These are phyloP conservation scores for Eretmochelys imbricata DNA, from an alignment of 2,113 vertebrate genomes.

Conservation along the genomic window DNA sequence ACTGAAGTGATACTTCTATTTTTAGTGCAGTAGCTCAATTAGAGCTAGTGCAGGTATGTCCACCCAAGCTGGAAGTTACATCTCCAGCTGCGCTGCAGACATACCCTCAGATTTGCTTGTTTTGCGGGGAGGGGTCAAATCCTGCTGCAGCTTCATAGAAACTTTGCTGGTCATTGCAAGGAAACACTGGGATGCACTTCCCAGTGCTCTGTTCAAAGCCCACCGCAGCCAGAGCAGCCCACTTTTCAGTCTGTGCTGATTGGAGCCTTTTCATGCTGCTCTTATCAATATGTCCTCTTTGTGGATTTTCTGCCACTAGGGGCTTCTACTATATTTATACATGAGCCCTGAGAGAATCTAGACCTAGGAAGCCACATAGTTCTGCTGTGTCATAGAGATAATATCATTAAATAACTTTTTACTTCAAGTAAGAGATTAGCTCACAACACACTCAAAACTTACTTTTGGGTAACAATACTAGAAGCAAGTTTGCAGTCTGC, in stretches of 20 bases:
- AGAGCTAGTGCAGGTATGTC: too few relatives aligned
- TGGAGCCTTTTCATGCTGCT: slow-evolving; percentile 59
- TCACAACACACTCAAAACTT: background rate
- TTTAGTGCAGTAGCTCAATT: too few relatives aligned
- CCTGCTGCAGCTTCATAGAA: slow-evolving; percentile 12
- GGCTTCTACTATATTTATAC: slow-evolving; percentile 67
- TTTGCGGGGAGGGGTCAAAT: background rate
- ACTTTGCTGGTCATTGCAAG: slow-evolving; percentile 21
- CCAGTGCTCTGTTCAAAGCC: background rate
- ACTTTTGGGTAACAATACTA: background rate
- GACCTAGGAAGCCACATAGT: slow-evolving; percentile 20
- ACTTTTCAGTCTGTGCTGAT: slow-evolving; percentile 50
- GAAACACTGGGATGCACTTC: slow-evolving; percentile 16
- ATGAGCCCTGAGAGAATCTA: slow-evolving; percentile 17
- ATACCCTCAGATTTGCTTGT: too few relatives aligned
- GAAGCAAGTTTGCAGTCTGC: background rate
- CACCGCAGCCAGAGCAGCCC: background rate
- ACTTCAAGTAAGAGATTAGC: background rate
- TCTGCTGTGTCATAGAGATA: slow-evolving; percentile 48
- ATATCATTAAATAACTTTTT: slow-evolving; percentile 45
- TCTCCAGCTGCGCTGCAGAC: too few relatives aligned
- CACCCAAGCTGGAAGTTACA: too few relatives aligned
- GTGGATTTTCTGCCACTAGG: slow-evolving; percentile 68
- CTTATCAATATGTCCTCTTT: slow-evolving; percentile 41
- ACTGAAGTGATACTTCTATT: too few relatives aligned